phyloP scores from a whole-genome alignment of 2,113 vertebrate genomes.

The Tapirus terrestris region DNA sequence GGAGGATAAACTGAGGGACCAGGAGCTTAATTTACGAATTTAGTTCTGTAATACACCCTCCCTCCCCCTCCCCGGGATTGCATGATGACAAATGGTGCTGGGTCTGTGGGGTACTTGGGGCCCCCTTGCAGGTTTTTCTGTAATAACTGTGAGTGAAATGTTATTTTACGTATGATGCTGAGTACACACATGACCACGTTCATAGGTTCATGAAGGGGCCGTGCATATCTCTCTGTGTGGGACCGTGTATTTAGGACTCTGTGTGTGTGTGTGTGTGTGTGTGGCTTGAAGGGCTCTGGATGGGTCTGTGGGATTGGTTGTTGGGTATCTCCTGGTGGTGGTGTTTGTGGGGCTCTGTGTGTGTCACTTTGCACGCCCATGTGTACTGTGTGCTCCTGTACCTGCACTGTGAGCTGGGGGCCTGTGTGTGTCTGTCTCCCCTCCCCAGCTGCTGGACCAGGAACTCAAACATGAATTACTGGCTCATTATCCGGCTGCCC shows the following conservation, averaged over 20 bases:
- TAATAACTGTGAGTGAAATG: background rate
- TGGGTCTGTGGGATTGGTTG: background rate
- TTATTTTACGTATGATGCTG: background rate
- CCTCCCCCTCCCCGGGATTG: background rate
- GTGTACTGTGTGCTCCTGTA: too few species aligned
- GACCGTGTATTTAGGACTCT: background rate
- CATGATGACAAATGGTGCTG: too few species aligned
- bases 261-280: background rate
- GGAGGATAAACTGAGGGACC: background rate
- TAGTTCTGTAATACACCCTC: background rate
- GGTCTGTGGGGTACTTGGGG: background rate
- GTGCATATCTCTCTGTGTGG: background rate
- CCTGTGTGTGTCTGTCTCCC: background rate
- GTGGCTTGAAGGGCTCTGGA: background rate
- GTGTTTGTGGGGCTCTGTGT: background rate
- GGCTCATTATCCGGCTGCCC: constrained; percentile 92
- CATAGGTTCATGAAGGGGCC: background rate
- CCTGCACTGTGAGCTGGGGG: background rate
- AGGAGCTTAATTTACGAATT: background rate
- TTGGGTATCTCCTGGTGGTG: background rate
- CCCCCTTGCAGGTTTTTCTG: background rate
- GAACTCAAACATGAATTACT: constrained; percentile 93
- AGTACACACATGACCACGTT: background rate
- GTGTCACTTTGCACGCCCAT: background rate
- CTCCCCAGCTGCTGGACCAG: constrained; percentile 91